Evolutionary conservation across 1,140 invertebrate genomes (phyloP).

Genomic region (Hydropsyche tenuis): DNA sequence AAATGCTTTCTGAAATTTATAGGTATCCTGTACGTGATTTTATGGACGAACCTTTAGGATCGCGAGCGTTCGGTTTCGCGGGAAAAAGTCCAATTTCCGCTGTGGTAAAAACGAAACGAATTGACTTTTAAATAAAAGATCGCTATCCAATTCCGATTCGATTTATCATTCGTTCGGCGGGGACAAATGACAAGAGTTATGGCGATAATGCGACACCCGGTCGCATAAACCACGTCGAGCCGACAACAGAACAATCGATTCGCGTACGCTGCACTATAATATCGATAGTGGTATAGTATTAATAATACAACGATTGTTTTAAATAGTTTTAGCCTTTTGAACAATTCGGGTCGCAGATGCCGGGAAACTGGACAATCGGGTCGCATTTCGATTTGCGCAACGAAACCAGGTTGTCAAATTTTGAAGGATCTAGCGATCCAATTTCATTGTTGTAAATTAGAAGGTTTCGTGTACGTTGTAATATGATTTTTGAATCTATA

Average conservation of each 20-base stretch:
- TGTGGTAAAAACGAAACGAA: background rate
- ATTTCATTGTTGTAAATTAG: conserved; percentile 1
- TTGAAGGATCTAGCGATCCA: background rate
- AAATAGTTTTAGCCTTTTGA: background rate
- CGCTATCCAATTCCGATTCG: background rate
- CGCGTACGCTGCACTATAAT: background rate
- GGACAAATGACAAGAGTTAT: conserved; percentile 31
- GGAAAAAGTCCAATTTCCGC: too few relatives aligned
- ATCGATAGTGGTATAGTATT: too few relatives aligned
- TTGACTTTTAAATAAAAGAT: background rate
- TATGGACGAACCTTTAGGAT: too few relatives aligned
- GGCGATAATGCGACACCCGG: conserved; percentile 34
- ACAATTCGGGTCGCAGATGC: conserved; percentile 22
- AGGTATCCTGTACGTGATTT: too few relatives aligned
- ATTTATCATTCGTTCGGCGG: conserved; percentile 33
- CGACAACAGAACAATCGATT: background rate
- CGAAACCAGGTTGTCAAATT: conserved; percentile 2
- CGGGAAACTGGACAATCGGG: conserved; percentile 30
- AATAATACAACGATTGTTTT: background rate
- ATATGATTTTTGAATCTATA: background rate
- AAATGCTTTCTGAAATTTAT: too few relatives aligned
- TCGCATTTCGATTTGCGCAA: conserved; percentile 26
- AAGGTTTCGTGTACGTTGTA: background rate
- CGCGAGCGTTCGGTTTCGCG: too few relatives aligned
- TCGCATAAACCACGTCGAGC: background rate